Conservation (phyloP, 2,113 vertebrate species). For the Typhlomys cinereus region DNA sequence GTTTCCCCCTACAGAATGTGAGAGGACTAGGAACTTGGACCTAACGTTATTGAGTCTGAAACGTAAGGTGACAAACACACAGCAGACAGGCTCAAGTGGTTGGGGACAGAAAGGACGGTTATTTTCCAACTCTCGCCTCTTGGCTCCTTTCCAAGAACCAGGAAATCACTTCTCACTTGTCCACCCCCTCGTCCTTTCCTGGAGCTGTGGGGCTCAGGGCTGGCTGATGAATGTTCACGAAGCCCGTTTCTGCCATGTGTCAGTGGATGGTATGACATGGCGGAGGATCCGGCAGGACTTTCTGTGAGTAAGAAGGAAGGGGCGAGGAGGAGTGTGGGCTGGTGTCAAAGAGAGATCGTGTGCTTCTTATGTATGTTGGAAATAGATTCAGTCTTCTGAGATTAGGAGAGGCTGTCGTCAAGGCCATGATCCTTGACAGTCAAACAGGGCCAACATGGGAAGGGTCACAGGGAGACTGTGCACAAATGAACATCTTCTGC, state of each 20-base stretch:
- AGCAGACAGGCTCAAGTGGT: not conserved
- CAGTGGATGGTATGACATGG: not conserved
- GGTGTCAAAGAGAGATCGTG: not conserved
- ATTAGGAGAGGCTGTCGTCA: not conserved
- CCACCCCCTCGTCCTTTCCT: not conserved
- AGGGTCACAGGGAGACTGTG: not conserved
- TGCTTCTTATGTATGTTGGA: not conserved
- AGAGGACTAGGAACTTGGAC: not conserved
- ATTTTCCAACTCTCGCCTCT: not conserved
- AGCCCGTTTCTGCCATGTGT: not conserved
- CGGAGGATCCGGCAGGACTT: not conserved
- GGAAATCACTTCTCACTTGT: not conserved
- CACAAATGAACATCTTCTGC: not conserved
- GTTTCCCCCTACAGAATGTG: not conserved
- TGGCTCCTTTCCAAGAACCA: constrained; percentile 18
- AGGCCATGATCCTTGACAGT: not conserved
- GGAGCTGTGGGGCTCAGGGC: not conserved
- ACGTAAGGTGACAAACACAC: not conserved
- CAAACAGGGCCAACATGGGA: not conserved
- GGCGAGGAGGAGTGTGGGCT: not conserved
- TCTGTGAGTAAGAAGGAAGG: not conserved
- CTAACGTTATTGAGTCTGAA: not conserved
- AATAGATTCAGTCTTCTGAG: not conserved
- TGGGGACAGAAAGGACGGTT: not conserved
- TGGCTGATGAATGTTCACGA: not conserved